Base-by-base conservation (phyloP, 2,113 vertebrate genomes). In the Mus pahari region DNA sequence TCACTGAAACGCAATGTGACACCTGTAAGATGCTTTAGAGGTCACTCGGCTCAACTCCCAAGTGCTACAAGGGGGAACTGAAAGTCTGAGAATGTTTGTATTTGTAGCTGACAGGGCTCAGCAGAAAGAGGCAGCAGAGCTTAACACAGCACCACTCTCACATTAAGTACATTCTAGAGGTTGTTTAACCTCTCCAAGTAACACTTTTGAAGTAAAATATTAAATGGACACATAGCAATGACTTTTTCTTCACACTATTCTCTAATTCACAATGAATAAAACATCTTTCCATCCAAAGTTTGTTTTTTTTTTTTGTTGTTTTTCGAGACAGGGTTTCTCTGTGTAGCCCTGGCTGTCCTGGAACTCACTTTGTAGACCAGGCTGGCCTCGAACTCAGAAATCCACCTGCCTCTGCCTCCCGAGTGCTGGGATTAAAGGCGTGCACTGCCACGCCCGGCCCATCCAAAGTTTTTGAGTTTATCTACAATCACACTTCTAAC, bases 1-100 rank as follows among this genome's bases (percentile, higher is more conserved):
- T 73, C 88, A 89, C 13, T 66, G 77, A 95, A 97, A 93, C 55
- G 55, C 64, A 88, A 91, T 14, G 48, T 92, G 77, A 97, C 82
- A 92, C 93, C 84, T 68, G 24, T 94, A 93, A 94, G 82, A 96
- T 89, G 91, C 94, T 91, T 62, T 84, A 75, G 74, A 94, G 39
- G 81, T 94, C 81, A 79, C 62, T 77, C 50, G 86, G 81, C 60
- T 64, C 73, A 90, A 90, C n/a, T 73, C 36, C n/a, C 3, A 0
- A 19, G 79, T 22, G 10, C 87, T 86, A 92, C 31, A 79, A 92
- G 78, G 92, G 55, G 82, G 64, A 95, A 86, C 45, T 74, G 31
- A 87, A 86, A 87, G 55, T 45, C 89, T 33, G 31, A 74, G 22
- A 53, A 48, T 42, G 55, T 42, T 31, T 4, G 3, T 31, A 53